Evolutionary conservation across 92 coral and sea anemone genomes (phyloP), one percentile per base, ranked within the genome.

Genomic region (Isaurus tuberculatus): DNA sequence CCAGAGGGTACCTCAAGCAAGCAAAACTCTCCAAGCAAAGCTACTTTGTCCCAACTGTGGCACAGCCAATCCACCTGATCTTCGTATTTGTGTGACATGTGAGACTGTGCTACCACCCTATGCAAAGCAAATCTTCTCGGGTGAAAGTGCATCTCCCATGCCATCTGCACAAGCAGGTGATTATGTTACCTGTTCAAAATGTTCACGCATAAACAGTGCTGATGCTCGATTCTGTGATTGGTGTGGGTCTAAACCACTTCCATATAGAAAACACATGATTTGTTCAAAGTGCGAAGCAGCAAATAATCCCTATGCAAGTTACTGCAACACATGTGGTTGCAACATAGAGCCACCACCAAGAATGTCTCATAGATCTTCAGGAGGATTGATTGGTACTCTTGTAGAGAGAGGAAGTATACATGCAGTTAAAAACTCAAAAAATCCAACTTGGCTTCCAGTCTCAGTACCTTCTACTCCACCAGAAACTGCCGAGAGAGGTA

Each of bases 151-250:
- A 19, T 97, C 98, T 22, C 99, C 99, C 3, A 82, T 94, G 28
- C 99, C 98, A 26, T 92, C 93, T 74, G 94, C 94, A 17, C 91
- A 91, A 3, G 34, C 72, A 43, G 97, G 95, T 19, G 88, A 95
- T 44, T 87, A 90, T 73, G 95, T 97, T 80, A 90, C 97, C 10
- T 97, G 99, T 65, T 92, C 98, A 27, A 94, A 92, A 85, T 97
- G 99, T 29, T 88, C 94, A 25, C 98, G 99, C 0, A 94, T 97
- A 40, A 97, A 97, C 53, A 97, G 98, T 74, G 91, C 95, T 19
- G 99, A 97, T 79, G 99, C 99, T 20, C 90, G 97, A 8, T 97
- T 92, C 75, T 97, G 99, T 73, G 99, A 97, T 68, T 97, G 99
- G 99, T 97, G 99, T 82, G 99, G 98, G 26, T 91, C 95, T 29